phyloP scores from a whole-genome alignment of 2,797 vertebrate species.

The Heliangelus exortis region DNA sequence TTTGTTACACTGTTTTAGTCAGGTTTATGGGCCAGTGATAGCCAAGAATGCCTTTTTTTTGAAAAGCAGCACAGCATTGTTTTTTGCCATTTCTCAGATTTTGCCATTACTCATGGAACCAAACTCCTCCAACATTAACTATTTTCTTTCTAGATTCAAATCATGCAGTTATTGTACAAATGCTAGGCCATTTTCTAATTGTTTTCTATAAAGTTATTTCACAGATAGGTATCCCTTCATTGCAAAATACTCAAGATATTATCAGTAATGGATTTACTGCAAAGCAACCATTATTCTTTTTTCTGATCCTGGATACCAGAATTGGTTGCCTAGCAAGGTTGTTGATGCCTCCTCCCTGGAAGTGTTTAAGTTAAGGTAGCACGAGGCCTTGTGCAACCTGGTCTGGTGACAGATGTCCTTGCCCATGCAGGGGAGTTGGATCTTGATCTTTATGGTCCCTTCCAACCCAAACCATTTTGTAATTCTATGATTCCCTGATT shows the following conservation, averaged over 20 bases:
- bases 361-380: too few species aligned
- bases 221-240: background rate
- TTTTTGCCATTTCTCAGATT: background rate
- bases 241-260: background rate
- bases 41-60: background rate
- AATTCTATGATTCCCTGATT: too few species aligned
- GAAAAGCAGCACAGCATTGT: background rate
- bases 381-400: too few species aligned
- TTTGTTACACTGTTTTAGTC: background rate
- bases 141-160: background rate
- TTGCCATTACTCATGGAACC: background rate
- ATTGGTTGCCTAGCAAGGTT: too few species aligned
- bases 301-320: background rate
- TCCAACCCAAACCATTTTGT: too few species aligned
- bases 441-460: too few species aligned
- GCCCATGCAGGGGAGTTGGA: too few species aligned
- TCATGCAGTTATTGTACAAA: background rate
- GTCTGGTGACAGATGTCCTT: too few species aligned
- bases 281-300: background rate
- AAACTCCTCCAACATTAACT: background rate
- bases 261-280: background rate
- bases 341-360: too few species aligned
- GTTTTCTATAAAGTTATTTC: background rate
- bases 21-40: background rate
- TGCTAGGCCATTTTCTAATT: background rate